Evolutionary conservation across 2,888 invertebrate species (phyloP).

Genomic region (Meloe dianella): DNA sequence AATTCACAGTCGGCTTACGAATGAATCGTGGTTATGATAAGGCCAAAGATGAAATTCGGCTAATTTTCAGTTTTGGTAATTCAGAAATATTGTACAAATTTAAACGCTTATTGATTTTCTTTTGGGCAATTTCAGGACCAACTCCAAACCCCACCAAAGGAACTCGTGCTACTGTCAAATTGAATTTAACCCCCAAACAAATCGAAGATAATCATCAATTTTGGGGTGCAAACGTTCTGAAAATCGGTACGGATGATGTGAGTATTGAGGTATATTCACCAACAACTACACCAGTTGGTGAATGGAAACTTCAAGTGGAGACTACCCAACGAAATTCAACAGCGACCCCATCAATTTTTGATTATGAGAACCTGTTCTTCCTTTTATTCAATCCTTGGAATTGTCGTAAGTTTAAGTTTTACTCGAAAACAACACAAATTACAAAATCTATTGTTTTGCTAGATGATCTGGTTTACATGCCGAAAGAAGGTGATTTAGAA

Average conservation of each 20-base stretch:
- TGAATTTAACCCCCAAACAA: constrained; percentile 42
- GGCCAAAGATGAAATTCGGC: constrained; percentile 67
- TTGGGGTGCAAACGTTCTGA: constrained; percentile 54
- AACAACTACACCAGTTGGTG: constrained; percentile 69
- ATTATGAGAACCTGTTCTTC: constrained; percentile 73
- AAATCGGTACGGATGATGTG: constrained; percentile 51
- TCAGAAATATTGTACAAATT: not conserved
- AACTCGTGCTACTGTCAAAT: constrained; percentile 60
- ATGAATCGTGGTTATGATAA: constrained; percentile 66
- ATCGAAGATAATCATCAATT: constrained; percentile 44
- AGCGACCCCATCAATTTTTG: constrained; percentile 60
- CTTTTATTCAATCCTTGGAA: constrained; percentile 86
- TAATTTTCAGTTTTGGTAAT: constrained; percentile 73
- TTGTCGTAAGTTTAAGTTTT: constrained; percentile 64
- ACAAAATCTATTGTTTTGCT: constrained; percentile 24
- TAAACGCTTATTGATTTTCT: not conserved
- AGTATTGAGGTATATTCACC: constrained; percentile 66
- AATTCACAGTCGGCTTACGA: constrained; percentile 71
- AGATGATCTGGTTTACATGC: constrained; percentile 82
- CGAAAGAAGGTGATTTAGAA: constrained; percentile 70
- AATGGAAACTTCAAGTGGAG: constrained; percentile 71
- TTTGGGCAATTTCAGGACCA: constrained; percentile 50
- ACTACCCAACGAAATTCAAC: constrained; percentile 61
- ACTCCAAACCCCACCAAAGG: constrained; percentile 64
- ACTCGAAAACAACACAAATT: not conserved